Base-by-base conservation (phyloP, 2,113 vertebrate species). In the Meleagris gallopavo region DNA sequence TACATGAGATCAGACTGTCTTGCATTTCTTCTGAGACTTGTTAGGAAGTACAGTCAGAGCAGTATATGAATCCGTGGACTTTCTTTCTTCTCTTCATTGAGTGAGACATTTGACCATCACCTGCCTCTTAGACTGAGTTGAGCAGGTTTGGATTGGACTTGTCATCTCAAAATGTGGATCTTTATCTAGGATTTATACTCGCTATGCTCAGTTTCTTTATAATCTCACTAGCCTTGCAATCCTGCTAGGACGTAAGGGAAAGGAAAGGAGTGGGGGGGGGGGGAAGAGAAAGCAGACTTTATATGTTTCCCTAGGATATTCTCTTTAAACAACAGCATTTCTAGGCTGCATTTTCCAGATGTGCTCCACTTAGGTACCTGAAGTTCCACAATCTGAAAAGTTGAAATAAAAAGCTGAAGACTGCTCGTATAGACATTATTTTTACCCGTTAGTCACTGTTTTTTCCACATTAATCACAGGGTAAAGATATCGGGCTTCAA, bases 391-490 rank as follows among this genome's bases (percentile, higher is more conserved):
- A 91, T 95, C 77, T 89, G 77, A 95, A 86, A 82, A 86, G 58
- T 32, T 88, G 84, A 92, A 95, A 88, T 90, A 93, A 96, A 95
- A 97, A 94, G 73, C 77, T 83, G 89, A 96, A 95, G 73, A 45
- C 41, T 93, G 65, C 86, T 96, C 84, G 12, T 96, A 91, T 96
- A 96, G 88, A 96, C 92, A 81, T 95, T 90, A 92, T 92, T 97
- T 97, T 97, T 92, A 90, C 88, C 94, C 74, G 1, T 95, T 95
- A 97, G 88, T 97, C 97, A 97, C 82, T 96, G n/a, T 93, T 97
- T 98, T 54, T 98, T 98, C 97, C 97, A 97, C 96, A 98, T 98
- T 97, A 97, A 96, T 97, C 96, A 95, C 86, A 95, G 96, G 76
- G 96, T 96, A 97, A 97, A 97, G 97, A 96, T 98, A 98, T 97